These are phyloP conservation scores for Eufriesea mexicana DNA, from an alignment of 1,140 invertebrate species.

Conservation along the genomic window DNA sequence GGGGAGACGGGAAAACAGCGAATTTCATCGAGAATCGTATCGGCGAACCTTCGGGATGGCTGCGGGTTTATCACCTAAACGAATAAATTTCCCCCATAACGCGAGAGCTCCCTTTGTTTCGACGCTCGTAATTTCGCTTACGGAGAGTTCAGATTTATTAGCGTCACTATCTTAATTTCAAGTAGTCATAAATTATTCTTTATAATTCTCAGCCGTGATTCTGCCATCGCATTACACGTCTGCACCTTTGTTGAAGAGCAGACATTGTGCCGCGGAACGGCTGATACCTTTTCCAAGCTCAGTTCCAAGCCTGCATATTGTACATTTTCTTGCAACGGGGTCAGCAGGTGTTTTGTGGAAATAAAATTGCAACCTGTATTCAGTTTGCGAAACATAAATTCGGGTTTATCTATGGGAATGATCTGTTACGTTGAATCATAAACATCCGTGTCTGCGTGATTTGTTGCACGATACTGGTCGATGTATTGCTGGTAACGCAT, in stretches of 20 bases:
- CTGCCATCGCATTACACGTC: neutral
- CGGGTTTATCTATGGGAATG: conserved; percentile 7
- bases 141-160: conserved; percentile 20
- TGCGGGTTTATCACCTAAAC: neutral
- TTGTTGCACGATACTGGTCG: conserved; percentile 16
- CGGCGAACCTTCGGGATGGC: neutral
- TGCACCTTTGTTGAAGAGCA: neutral
- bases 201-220: neutral
- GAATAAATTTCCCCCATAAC: neutral
- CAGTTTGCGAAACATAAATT: conserved; percentile 20
- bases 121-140: neutral
- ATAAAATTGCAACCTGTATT: conserved; percentile 18
- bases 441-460: conserved; percentile 17
- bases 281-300: neutral
- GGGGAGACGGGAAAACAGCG: neutral
- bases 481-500: neutral
- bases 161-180: conserved; percentile 20
- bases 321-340: neutral
- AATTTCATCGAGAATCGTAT: neutral
- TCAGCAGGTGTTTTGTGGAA: conserved; percentile 2
- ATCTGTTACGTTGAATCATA: conserved; percentile 19
- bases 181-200: conserved; percentile 6
- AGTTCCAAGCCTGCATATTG: neutral
- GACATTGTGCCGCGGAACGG: neutral
- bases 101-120: neutral